Evolutionary conservation across 2,888 invertebrate genomes (phyloP), one percentile per base, ranked within the genome.

Genomic region (Sinopyrophorus schimmeli): DNA sequence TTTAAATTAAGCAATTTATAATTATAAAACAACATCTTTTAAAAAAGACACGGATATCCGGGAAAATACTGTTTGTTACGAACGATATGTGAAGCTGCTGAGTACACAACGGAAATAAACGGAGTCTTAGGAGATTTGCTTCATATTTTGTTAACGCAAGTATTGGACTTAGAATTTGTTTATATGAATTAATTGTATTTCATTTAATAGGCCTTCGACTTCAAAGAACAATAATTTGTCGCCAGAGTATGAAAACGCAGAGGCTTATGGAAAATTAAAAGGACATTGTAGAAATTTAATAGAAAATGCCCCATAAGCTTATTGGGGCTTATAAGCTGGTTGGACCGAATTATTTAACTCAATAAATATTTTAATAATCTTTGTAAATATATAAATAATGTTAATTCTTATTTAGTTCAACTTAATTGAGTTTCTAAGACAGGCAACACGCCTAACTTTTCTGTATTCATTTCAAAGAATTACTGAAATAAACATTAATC

Each of bases 91-190:
- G 86, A 86, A 67, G 79, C 80, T 49, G 77, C 80, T 39, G 75
- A 73, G 41, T 69, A 72, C 10, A 77, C 77, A 47, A 71, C 80
- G 49, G 68, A 75, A 47, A 12, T 12, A 11, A 83, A 82, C 67
- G 85, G 85, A 3, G 72, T 86, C 30, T 62, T 85, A 38, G 81
- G 86, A 21, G 81, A 81, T 63, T 65, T 86, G 47, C 70, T 86
- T 23, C 80, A 83, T 62, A 75, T 86, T 30, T 64, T 85, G 47
- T 79, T 86, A 53, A 81, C 83, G 86, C 86, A 74, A 80, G 80
- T 75, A 21, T 11, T 14, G 17, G 7, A 9, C 14, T 6, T 12
- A 26, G 9, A 7, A 12, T 11, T 10, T 1, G 32, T 17, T 44
- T 18, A 7, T 21, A 18, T 23, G 17, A 27, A n/a, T 23, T n/a